Percentiles rank a stretch among this genome's conserved stretches.
Conservation (phyloP, 1,140 invertebrate genomes). For the Pollicipes pollicipes region DNA sequence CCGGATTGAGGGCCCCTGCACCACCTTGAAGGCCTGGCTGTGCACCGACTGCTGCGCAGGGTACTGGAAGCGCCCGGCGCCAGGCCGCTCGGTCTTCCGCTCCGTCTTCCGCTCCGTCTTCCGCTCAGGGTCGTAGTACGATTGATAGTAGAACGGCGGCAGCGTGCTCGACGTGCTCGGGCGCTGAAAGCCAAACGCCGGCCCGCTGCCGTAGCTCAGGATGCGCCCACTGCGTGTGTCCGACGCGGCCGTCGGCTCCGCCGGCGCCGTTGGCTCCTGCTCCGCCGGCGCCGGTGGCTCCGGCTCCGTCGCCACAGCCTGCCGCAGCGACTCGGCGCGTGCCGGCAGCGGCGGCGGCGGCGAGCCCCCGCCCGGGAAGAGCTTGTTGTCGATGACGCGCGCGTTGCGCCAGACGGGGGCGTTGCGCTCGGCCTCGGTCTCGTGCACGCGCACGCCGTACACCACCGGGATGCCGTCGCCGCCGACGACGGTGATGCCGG, state of each 20-base stretch:
- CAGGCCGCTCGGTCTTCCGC: no score
- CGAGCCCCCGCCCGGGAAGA: conserved; percentile 32
- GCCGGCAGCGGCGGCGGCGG: no score
- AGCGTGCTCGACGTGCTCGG: neutral
- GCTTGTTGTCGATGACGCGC: conserved; percentile 58
- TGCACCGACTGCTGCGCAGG: neutral
- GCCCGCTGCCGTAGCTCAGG: neutral
- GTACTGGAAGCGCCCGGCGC: neutral
- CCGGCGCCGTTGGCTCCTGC: no score
- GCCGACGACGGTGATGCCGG: conserved; percentile 28
- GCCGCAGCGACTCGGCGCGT: no score
- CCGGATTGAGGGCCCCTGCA: no score
- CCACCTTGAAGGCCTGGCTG: neutral
- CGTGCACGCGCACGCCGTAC: conserved; percentile 57
- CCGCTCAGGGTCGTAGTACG: neutral
- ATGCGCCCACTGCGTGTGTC: neutral
- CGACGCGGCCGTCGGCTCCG: no score
- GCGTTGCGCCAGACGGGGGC: conserved; percentile 62
- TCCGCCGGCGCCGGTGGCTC: no score
- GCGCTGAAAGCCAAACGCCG: neutral
- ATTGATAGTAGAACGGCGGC: neutral
- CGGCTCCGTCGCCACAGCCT: neutral
- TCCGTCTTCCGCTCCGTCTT: neutral
- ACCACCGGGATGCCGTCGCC: conserved; percentile 55
- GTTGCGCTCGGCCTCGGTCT: conserved; percentile 54